A percentile compares a stretch with the other conserved stretches of the same genome.
Evolutionary conservation across 2,888 invertebrate genomes (phyloP).

Genomic region (Drosophila villosipedis): DNA sequence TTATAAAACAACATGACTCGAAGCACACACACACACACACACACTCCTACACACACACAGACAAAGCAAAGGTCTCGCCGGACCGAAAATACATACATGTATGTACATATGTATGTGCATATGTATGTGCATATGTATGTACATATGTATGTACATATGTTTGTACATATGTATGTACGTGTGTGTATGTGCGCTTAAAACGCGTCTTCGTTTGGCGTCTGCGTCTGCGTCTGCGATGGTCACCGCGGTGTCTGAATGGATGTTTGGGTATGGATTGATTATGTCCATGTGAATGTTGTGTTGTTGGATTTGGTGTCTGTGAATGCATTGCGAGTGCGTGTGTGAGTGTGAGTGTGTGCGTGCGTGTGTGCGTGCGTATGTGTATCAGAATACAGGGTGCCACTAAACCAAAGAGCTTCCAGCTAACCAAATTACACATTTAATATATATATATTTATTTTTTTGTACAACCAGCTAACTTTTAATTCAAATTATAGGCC

Average conservation of each 20-base stretch:
- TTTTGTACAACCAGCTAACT: neutral
- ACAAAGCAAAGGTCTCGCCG: constrained; percentile 1
- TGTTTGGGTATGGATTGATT: constrained; percentile 39
- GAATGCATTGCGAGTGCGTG: constrained; percentile 45
- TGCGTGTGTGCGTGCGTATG: neutral
- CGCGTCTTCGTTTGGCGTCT: constrained; percentile 44
- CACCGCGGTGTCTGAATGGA: constrained; percentile 48
- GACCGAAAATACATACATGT: neutral
- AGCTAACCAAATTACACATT: neutral
- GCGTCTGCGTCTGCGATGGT: constrained; percentile 35
- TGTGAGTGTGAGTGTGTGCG: constrained; percentile 1
- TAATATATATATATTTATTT: neutral
- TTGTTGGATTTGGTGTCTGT: constrained; percentile 27
- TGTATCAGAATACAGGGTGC: constrained; percentile 38
- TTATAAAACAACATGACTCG: constrained; percentile 73
- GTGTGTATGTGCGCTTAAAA: constrained; percentile 28
- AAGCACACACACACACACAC: constrained; percentile 46
- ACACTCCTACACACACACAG: constrained; percentile 13
- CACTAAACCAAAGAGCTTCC: neutral
- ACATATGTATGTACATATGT: too few relatives aligned
- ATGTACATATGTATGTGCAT: neutral
- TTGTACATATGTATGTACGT: neutral
- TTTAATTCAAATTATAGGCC: neutral
- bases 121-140: too few relatives aligned
- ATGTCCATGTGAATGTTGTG: constrained; percentile 32